phyloP scores from a whole-genome alignment of 2,113 vertebrate genomes.

The Mus pahari region DNA sequence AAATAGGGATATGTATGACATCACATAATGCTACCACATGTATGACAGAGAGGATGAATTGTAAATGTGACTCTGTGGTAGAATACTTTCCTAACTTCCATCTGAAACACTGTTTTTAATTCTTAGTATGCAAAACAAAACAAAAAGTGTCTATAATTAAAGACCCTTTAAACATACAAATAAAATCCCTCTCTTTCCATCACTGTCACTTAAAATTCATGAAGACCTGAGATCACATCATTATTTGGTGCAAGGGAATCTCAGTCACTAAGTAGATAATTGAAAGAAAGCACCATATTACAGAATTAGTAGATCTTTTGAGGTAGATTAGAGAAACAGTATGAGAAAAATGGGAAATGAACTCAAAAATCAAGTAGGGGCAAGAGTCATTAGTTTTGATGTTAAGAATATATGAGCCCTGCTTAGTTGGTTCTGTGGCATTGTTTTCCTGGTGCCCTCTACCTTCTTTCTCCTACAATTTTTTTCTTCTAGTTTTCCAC shows the following conservation, averaged over 20 bases:
- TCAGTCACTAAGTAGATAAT: background rate
- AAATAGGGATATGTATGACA: background rate
- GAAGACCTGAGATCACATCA: background rate
- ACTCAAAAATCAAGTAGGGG: background rate
- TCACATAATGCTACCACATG: constrained; percentile 1
- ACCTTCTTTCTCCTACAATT: background rate
- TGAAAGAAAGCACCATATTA: background rate
- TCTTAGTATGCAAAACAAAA: background rate
- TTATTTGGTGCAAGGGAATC: constrained; percentile 35
- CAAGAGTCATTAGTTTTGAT: constrained; percentile 6
- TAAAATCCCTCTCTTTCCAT: background rate
- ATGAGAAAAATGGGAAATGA: constrained; percentile 2
- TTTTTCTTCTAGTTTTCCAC: background rate
- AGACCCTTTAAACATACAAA: background rate
- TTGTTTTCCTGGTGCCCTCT: background rate
- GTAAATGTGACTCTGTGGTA: background rate
- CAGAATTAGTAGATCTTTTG: background rate
- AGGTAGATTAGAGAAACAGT: background rate
- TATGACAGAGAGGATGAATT: background rate
- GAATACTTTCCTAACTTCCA: background rate
- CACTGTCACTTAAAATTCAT: background rate
- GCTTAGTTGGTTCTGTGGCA: background rate
- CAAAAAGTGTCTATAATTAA: background rate
- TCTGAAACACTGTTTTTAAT: background rate
- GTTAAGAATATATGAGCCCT: background rate